Evolutionary conservation across 2,888 invertebrate genomes (phyloP), one percentile per base, ranked within the genome.

Genomic region (Coremacera marginata): DNA sequence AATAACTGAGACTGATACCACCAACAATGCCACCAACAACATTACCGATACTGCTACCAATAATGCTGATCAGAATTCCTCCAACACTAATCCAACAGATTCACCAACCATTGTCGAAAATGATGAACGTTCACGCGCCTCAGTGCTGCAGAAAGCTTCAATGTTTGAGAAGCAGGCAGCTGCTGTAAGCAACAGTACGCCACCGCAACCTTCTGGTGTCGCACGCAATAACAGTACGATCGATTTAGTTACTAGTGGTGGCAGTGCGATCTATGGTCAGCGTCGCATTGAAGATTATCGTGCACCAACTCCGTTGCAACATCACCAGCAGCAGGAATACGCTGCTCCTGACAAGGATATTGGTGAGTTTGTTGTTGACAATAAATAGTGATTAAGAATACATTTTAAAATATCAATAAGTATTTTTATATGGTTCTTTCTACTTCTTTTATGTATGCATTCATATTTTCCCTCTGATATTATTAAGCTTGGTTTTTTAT

Each of bases 81-180:
- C 77, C 75, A 68, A 70, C 76, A 77, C 82, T 77, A 78, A 81
- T 79, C 80, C 81, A 71, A 80, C 82, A 71, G 82, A 81, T 72
- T 81, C 82, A 11, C 76, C 83, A 49, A 83, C 81, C 34, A 82
- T 83, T 19, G 81, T 81, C 0, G 89, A 88, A 77, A 83, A 86
- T 74, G 89, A 89, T 79, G 88, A 88, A 67, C 87, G 88, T 71
- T 88, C 89, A 4, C 85, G 88, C 27, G 90, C 89, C 68, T 90
- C 90, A 1, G 90, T 90, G 19, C 80, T 90, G 68, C 90, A 90
- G 78, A 90, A 90, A 83, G 88, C 88, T 27, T 90, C 90, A 31
- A 88, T 90, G 89, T 90, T 90, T 81, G 90, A 90, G 81, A 88
- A 88, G 81, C 86, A 87, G 81, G 88, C 89, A 49, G 86, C 88